These are phyloP conservation scores for Lasioglossum albipes DNA, from an alignment of 1,140 invertebrate genomes.

Conservation along the genomic window DNA sequence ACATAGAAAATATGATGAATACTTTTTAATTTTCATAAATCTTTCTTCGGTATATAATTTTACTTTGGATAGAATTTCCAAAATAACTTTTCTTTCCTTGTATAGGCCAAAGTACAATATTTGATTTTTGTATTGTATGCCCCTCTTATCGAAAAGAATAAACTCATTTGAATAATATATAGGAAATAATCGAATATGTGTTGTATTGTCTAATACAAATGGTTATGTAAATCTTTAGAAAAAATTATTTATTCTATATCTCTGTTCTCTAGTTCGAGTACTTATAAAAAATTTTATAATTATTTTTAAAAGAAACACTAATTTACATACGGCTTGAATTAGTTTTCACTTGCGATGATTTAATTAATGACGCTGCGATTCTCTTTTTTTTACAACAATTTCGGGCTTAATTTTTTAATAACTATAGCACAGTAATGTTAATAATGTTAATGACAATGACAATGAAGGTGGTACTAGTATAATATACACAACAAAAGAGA, in stretches of 20 bases:
- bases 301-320: conserved; percentile 33
- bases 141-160: conserved; percentile 1
- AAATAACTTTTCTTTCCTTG: conserved; percentile 28
- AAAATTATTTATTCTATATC: neutral
- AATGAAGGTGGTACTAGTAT: conserved; percentile 19
- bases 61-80: conserved; percentile 31
- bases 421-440: conserved; percentile 9
- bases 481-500: conserved; percentile 34
- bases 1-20: conserved; percentile 5
- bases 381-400: conserved; percentile 13
- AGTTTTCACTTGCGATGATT: neutral
- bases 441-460: conserved; percentile 20
- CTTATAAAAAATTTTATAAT: conserved; percentile 15
- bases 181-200: conserved; percentile 11
- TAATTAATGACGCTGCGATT: conserved; percentile 5
- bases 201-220: conserved; percentile 32
- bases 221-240: neutral
- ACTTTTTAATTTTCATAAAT: conserved; percentile 1
- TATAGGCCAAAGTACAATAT: conserved; percentile 31
- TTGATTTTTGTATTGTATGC: conserved; percentile 13
- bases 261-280: conserved; percentile 5
- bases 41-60: conserved; percentile 2
- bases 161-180: conserved; percentile 17
- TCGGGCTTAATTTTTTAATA: conserved; percentile 24
- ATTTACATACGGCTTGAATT: conserved; percentile 18